phyloP scores from a whole-genome alignment of 2,797 vertebrate species.

The Antrozous pallidus region DNA sequence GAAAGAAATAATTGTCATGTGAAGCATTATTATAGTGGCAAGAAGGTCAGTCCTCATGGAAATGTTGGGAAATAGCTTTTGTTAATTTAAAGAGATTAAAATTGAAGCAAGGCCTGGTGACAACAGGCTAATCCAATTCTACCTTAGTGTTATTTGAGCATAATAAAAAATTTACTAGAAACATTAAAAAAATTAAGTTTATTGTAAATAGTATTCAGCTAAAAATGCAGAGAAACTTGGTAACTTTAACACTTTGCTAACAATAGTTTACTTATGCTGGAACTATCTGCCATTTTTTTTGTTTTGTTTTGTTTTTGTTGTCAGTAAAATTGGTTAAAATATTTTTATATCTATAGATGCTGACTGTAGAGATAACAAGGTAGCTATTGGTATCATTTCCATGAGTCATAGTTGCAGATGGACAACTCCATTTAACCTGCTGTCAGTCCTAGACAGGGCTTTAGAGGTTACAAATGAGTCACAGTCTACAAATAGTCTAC shows the following conservation, averaged over 20 bases:
- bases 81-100: neutral
- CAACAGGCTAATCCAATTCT: neutral
- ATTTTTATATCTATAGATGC: slow-evolving; percentile 16
- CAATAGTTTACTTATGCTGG: neutral
- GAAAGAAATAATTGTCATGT: neutral
- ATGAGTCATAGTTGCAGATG: slow-evolving; percentile 56
- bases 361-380: neutral
- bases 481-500: slow-evolving; percentile 31
- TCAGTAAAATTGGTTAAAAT: slow-evolving; percentile 28
- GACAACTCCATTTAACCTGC: slow-evolving; percentile 54
- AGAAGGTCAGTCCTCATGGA: neutral
- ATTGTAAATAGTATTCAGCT: neutral
- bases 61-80: neutral
- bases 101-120: slow-evolving; percentile 10
- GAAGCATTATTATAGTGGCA: neutral
- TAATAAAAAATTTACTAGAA: neutral
- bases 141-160: neutral
- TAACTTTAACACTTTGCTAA: neutral
- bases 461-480: neutral
- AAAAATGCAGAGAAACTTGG: neutral
- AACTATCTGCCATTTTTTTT: neutral
- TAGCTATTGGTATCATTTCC: neutral
- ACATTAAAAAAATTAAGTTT: neutral
- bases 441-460: slow-evolving; percentile 51
- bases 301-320: slow-evolving; percentile 59